These are phyloP conservation scores for Riparia riparia DNA, from an alignment of 2,113 vertebrate genomes.

Conservation along the genomic window DNA sequence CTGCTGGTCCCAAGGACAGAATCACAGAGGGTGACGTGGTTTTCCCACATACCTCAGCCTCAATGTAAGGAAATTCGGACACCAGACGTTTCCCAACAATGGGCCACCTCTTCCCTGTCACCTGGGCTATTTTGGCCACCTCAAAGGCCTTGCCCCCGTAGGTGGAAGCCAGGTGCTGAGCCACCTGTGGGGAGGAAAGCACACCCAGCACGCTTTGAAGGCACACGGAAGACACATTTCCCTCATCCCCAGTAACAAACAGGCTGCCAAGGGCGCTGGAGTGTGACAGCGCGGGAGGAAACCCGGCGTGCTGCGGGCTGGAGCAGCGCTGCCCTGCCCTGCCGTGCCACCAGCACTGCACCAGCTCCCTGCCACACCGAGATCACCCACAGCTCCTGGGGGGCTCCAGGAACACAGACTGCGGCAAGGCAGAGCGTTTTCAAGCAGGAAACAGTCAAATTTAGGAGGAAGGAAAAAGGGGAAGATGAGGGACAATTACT, in stretches of 20 bases:
- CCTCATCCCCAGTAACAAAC: background rate
- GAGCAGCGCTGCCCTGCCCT: constrained; percentile 34
- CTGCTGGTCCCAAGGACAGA: background rate
- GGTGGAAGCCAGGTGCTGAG: constrained; percentile 85
- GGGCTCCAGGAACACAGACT: background rate
- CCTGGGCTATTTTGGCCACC: constrained; percentile 87
- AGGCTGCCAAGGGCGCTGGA: background rate
- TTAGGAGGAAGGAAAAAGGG: background rate
- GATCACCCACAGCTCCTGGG: background rate
- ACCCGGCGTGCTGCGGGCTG: background rate
- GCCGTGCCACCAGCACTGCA: constrained; percentile 4
- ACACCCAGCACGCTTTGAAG: background rate
- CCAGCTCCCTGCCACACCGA: background rate
- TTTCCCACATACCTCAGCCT: constrained; percentile 87
- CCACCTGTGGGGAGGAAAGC: constrained; percentile 79
- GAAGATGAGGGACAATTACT: background rate
- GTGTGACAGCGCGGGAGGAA: constrained; percentile 41
- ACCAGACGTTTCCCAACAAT: constrained; percentile 94
- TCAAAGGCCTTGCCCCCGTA: constrained; percentile 88
- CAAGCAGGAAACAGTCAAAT: background rate
- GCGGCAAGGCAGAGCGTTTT: background rate
- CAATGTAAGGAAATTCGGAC: constrained; percentile 97
- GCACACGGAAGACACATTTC: background rate
- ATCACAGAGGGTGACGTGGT: fast-evolving
- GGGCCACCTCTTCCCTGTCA: constrained; percentile 93